Conservation (phyloP, 1,140 invertebrate genomes). For the Apis dorsata region DNA sequence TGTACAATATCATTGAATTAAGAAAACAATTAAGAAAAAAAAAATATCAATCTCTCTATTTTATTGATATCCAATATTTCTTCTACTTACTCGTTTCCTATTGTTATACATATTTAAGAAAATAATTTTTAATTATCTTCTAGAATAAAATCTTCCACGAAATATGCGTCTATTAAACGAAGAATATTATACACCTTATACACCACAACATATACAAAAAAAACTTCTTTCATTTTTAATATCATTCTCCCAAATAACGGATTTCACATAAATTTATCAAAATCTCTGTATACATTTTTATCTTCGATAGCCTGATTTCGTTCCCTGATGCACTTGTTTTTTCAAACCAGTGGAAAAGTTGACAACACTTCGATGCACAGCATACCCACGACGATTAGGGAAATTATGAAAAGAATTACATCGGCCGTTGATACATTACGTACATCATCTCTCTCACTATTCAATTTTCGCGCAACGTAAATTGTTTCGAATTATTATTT, state of each 20-base stretch:
- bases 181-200: too few species aligned
- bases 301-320: background rate
- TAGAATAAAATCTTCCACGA: too few species aligned
- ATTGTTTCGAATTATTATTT: background rate
- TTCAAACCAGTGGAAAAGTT: background rate
- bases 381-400: background rate
- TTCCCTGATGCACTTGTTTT: background rate
- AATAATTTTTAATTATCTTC: too few species aligned
- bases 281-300: slow-evolving; percentile 2
- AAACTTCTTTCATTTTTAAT: slow-evolving; percentile 2
- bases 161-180: too few species aligned
- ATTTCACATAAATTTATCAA: slow-evolving; percentile 23
- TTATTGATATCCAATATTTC: too few species aligned
- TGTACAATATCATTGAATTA: too few species aligned
- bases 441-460: background rate
- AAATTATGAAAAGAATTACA: slow-evolving; percentile 28
- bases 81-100: background rate
- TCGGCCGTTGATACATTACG: slow-evolving; percentile 10
- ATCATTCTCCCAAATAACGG: background rate
- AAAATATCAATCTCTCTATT: too few species aligned
- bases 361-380: background rate
- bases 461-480: background rate
- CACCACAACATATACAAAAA: slow-evolving; percentile 6
- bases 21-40: too few species aligned
- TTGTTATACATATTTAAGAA: background rate